These are phyloP conservation scores for Galaxea fascicularis DNA, from an alignment of 92 coral and sea anemone species.

Conservation along the genomic window DNA sequence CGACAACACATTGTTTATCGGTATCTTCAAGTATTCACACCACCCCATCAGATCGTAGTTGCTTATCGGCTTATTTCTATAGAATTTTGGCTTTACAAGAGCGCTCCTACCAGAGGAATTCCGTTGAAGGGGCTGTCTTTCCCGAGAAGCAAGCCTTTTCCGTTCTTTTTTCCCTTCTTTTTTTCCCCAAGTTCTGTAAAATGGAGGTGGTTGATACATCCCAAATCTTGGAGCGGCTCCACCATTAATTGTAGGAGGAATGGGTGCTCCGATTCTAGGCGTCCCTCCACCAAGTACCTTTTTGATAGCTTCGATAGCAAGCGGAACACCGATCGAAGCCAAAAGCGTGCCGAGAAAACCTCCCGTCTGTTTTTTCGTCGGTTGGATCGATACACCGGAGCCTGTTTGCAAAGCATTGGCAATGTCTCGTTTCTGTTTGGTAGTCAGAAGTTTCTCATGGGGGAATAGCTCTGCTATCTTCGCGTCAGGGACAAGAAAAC, in stretches of 20 bases:
- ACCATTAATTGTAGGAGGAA: background rate
- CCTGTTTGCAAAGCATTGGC: background rate
- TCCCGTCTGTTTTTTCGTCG: conserved; percentile 9
- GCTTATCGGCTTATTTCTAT: background rate
- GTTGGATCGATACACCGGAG: background rate
- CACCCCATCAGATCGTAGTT: background rate
- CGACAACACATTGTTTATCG: background rate
- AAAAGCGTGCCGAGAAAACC: conserved; percentile 1
- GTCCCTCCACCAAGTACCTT: background rate
- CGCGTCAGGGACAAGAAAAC: background rate
- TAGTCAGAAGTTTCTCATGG: background rate
- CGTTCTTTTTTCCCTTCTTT: conserved; percentile 3
- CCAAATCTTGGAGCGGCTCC: background rate
- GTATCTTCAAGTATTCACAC: background rate
- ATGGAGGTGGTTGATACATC: background rate
- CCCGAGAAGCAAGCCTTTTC: conserved; percentile 34
- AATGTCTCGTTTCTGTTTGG: background rate
- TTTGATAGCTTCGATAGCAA: background rate
- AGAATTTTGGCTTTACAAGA: conserved; percentile 11
- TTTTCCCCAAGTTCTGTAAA: background rate
- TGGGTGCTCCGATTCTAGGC: background rate
- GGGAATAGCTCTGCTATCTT: background rate
- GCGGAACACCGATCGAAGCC: background rate
- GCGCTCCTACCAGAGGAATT: conserved; percentile 23
- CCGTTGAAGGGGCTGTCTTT: conserved; percentile 46